These are phyloP conservation scores for Gymnoscopelus microlampas DNA, from an alignment of 2,797 vertebrate species.

Conservation along the genomic window DNA sequence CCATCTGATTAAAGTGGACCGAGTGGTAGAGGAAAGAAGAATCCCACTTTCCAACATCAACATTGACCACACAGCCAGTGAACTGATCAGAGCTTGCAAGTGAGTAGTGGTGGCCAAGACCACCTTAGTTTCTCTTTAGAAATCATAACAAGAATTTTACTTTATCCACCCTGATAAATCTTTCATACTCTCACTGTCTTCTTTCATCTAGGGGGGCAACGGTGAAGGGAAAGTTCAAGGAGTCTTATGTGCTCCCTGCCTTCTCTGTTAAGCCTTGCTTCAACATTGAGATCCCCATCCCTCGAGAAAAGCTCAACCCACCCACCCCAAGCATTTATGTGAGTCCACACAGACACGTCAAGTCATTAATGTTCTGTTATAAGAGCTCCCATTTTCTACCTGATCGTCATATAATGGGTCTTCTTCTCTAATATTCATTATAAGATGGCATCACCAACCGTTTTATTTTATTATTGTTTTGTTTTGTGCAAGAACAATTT, in stretches of 20 bases:
- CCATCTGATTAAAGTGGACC: slow-evolving; percentile 87
- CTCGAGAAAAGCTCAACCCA: slow-evolving; percentile 89
- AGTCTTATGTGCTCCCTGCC: slow-evolving; percentile 86
- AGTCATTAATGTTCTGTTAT: too few relatives aligned
- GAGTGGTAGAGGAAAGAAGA: slow-evolving; percentile 79
- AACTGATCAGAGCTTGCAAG: slow-evolving; percentile 89
- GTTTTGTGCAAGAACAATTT: too few relatives aligned
- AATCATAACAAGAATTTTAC: neutral
- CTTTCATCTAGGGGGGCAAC: slow-evolving; percentile 74
- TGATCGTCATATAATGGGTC: too few relatives aligned
- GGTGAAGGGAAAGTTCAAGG: slow-evolving; percentile 86
- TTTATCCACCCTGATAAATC: neutral
- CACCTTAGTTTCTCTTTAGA: neutral
- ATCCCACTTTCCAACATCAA: slow-evolving; percentile 82
- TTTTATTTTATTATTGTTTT: too few relatives aligned
- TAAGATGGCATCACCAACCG: too few relatives aligned
- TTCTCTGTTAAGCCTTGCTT: slow-evolving; percentile 89
- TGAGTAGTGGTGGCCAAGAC: slow-evolving; percentile 72
- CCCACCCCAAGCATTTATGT: slow-evolving; percentile 95
- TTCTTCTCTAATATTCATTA: too few relatives aligned
- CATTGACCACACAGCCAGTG: slow-evolving; percentile 83
- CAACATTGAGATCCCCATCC: slow-evolving; percentile 73
- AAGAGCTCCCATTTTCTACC: too few relatives aligned
- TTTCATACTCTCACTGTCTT: neutral
- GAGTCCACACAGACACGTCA: slow-evolving; percentile 51